Evolutionary conservation across 2,888 invertebrate genomes (phyloP), one percentile per base, ranked within the genome.

Genomic region (Nineta flava): DNA sequence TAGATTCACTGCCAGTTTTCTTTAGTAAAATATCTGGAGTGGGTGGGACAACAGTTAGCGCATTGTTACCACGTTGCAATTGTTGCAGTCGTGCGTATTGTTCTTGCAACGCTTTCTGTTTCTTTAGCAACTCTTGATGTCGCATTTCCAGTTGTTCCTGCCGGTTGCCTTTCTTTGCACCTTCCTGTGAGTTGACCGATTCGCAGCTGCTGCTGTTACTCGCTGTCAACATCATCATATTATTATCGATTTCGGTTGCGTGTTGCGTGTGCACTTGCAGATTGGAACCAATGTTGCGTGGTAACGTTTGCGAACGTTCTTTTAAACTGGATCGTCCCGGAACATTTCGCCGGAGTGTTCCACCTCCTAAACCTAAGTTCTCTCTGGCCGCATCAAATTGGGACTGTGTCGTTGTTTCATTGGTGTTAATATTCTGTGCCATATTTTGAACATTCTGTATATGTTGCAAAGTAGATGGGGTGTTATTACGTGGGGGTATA

Each of bases 61-160:
- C 74, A 32, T 82, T 77, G 1, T 81, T 80, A 56, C 83, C 81
- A 56, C 87, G 76, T 62, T 91, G 91, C 55, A 92, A 75, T 69
- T 87, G 85, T 64, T 93, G 92, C 52, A 93, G 69, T 17, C 92
- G 76, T 15, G 88, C 86, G 65, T 92, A 93, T 62, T 93, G 93
- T 60, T 93, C 92, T 63, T 93, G 92, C 16, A 93, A 71, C 15
- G 87, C 83, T 58, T 82, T 83, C 62, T 93, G 93, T 60, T 92
- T 91, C 55, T 85, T 80, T 12, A 93, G 68, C 19, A 93, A 71
- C 61, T 93, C 92, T 63, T 90, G 87, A 62, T 93, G 93, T 4
- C 92, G 77, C 61, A 85, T 83, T 62, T 92, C 92, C 48, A 93
- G 72, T 47, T 84, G 77, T 52, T 83, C 77, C 59, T 87, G 87